phyloP scores from a whole-genome alignment of 2,797 vertebrate species.

The Coluber constrictor region DNA sequence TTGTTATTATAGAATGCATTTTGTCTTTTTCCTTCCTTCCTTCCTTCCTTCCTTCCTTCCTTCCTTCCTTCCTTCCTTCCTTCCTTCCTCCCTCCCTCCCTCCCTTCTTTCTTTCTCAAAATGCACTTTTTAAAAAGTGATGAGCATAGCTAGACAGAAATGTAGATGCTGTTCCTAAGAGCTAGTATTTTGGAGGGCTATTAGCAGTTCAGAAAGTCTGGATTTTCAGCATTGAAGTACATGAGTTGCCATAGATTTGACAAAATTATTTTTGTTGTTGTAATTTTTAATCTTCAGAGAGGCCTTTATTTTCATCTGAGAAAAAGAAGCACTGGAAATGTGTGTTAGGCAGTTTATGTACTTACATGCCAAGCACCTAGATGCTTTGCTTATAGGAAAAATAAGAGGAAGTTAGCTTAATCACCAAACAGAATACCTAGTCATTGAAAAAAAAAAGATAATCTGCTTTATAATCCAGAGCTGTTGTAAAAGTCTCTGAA shows the following conservation, averaged over 20 bases:
- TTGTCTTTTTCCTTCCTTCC: constrained; percentile 11
- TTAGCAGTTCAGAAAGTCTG: constrained; percentile 36
- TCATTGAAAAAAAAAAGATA: constrained; percentile 30
- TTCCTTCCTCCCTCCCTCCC: neutral
- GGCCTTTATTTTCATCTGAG: constrained; percentile 54
- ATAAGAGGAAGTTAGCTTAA: constrained; percentile 40
- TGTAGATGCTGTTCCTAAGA: neutral
- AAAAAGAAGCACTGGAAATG: constrained; percentile 45
- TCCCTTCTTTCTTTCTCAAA: constrained; percentile 41
- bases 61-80: neutral
- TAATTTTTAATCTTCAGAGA: constrained; percentile 46
- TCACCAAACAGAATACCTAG: constrained; percentile 50
- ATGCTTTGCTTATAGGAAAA: constrained; percentile 51
- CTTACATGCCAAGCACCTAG: constrained; percentile 60
- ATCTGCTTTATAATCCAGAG: constrained; percentile 27
- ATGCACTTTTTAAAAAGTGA: constrained; percentile 70
- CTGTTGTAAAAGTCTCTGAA: constrained; percentile 16
- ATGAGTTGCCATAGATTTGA: constrained; percentile 47
- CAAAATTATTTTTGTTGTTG: constrained; percentile 6
- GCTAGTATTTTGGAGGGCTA: constrained; percentile 29
- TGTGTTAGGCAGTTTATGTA: constrained; percentile 55
- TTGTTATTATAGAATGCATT: constrained; percentile 52
- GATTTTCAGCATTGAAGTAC: constrained; percentile 42
- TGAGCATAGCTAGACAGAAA: constrained; percentile 17
- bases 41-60: neutral